Conservation (phyloP, 2,888 invertebrate genomes). For the Thelaira solivaga region DNA sequence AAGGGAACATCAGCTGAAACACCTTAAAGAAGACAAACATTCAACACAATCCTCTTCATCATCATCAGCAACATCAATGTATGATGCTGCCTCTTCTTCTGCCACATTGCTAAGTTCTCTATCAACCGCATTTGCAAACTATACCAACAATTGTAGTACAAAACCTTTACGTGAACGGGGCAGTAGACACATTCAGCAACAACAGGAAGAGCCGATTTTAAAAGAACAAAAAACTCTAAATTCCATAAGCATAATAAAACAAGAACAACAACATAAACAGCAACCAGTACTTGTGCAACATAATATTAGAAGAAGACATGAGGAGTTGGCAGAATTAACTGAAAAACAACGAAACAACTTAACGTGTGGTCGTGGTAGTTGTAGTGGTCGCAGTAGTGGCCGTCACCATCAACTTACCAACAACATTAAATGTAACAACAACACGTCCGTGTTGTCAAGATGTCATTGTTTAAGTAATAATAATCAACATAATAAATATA, state of each 20-base stretch:
- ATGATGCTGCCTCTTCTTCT: constrained; percentile 12
- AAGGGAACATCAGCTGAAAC: no score
- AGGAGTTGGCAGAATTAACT: constrained; percentile 17
- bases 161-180: constrained; percentile 60
- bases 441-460: constrained; percentile 60
- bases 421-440: constrained; percentile 42
- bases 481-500: constrained; percentile 47
- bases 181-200: constrained; percentile 36
- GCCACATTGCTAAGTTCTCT: constrained; percentile 11
- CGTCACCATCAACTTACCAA: constrained; percentile 17
- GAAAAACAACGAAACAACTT: constrained; percentile 49
- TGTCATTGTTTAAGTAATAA: constrained; percentile 58
- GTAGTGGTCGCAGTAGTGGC: constrained; percentile 3
- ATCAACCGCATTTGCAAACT: constrained; percentile 56
- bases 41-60: constrained; percentile 16
- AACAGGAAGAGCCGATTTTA: constrained; percentile 24
- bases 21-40: constrained; percentile 36
- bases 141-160: constrained; percentile 59
- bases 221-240: constrained; percentile 48
- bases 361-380: constrained; percentile 48
- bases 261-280: constrained; percentile 30
- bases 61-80: background rate
- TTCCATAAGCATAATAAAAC: constrained; percentile 27
- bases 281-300: constrained; percentile 35
- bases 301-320: constrained; percentile 28